Evolutionary conservation across 1,140 invertebrate species (phyloP), one percentile per base, ranked within the genome.

Genomic region (Sycophaga agraensis): DNA sequence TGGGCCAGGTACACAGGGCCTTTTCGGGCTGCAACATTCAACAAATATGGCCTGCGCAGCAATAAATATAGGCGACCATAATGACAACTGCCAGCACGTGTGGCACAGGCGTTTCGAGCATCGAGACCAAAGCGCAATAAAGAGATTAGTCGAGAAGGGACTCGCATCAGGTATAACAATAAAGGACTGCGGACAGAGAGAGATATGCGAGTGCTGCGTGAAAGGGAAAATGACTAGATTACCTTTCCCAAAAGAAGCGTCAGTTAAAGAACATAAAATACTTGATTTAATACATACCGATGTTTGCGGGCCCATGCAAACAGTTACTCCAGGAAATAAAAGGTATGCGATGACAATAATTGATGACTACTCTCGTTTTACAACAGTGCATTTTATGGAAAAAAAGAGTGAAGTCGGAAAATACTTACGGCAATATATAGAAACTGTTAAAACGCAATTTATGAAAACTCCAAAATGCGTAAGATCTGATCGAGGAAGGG

Each of bases 121-220:
- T 11, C 4, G 28, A 11, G 28, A 31, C 11, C 28, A 4, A 11
- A 4, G 11, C 5, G 50, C 57, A 31, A 60, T 65, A 42, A 53
- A 53, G 9, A n/a, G n/a, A 2, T 26, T 53, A 40, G 50, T 21
- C 14, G 19, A 39, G 5, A 53, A 31, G 11, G 28, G 28, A 39
- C n/a, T 58, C 31, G 59, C 54, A 2, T 24, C 8, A 7, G 50
- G 45, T 5, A 55, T 66, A 4, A 11, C 4, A 31, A 31, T 31
- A 6, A 31, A 22, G 22, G 51, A 49, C 12, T 43, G 39, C 40
- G 51, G 43, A 16, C 17, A 14, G 17, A 9, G n/a, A 12, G 28
- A 63, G 39, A 2, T 46, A 14, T 73, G 70, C 57, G 64, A 67
- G n/a, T 39, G 35, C 19, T 39, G 50, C 12, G 19, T 14, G 6